Evolutionary conservation across 2,888 invertebrate species (phyloP).

Genomic region (Napeogenes inachia): DNA sequence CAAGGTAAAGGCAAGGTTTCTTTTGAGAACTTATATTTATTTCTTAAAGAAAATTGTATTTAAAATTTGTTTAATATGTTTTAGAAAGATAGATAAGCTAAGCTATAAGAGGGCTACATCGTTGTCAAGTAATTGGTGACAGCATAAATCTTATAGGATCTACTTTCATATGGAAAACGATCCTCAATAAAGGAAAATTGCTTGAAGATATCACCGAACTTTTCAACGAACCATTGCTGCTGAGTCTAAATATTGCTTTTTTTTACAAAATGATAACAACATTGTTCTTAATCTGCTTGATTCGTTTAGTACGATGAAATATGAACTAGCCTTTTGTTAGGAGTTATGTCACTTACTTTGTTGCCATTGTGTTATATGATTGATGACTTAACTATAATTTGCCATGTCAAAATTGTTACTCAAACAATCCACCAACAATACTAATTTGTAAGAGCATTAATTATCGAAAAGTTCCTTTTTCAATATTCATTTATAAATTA

Average conservation of each 20-base stretch:
- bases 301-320: slow-evolving; percentile 2
- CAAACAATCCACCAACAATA: slow-evolving; percentile 38
- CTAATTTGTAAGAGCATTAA: slow-evolving; percentile 13
- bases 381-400: slow-evolving; percentile 52
- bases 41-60: no score
- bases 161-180: slow-evolving; percentile 11
- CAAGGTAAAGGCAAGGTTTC: no score
- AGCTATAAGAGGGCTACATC: slow-evolving; percentile 36
- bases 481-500: no score
- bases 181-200: not conserved
- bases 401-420: slow-evolving; percentile 34
- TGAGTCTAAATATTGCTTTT: not conserved
- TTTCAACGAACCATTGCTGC: not conserved
- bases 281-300: slow-evolving; percentile 15
- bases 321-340: slow-evolving; percentile 3
- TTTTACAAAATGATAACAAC: slow-evolving; percentile 6
- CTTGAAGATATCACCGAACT: not conserved
- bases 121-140: slow-evolving; percentile 42
- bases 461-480: no score
- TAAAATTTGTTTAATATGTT: not conserved
- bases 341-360: slow-evolving; percentile 15
- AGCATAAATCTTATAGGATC: slow-evolving; percentile 45
- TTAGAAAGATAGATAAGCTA: not conserved
- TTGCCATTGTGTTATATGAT: slow-evolving; percentile 43
- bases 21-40: no score